Evolutionary conservation across 2,888 invertebrate genomes (phyloP).

Genomic region (Tipula unca): DNA sequence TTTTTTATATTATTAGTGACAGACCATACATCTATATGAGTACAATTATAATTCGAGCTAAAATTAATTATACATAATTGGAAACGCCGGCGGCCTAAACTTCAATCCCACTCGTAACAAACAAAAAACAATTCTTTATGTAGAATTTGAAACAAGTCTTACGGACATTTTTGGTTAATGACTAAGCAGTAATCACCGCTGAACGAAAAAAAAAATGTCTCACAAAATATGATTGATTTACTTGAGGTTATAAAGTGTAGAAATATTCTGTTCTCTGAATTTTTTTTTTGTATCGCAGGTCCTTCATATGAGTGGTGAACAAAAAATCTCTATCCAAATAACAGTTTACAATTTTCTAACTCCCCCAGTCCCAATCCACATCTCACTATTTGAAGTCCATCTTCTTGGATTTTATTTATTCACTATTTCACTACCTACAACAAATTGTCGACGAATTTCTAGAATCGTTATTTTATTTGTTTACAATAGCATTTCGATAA

Average conservation of each 20-base stretch:
- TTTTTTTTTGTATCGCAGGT: not conserved
- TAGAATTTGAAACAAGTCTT: not conserved
- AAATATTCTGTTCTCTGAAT: not conserved
- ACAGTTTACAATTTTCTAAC: no score
- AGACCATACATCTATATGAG: not conserved
- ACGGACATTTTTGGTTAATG: not conserved
- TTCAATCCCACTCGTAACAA: not conserved
- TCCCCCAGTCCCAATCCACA: no score
- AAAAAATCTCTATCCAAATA: no score
- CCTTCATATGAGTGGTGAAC: not conserved
- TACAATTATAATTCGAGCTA: not conserved
- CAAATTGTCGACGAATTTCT: no score
- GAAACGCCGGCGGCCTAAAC: not conserved
- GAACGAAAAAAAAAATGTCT: not conserved
- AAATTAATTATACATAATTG: not conserved
- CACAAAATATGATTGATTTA: not conserved
- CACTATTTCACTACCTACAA: no score
- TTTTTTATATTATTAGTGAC: no score
- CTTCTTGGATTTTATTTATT: no score
- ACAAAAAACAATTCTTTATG: not conserved
- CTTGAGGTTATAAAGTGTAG: not conserved
- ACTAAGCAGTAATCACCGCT: not conserved
- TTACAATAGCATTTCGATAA: no score
- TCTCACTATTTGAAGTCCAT: no score
- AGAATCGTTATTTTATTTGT: no score